Base-by-base conservation (phyloP, 1,140 invertebrate species). In the Frieseomelitta varia region DNA sequence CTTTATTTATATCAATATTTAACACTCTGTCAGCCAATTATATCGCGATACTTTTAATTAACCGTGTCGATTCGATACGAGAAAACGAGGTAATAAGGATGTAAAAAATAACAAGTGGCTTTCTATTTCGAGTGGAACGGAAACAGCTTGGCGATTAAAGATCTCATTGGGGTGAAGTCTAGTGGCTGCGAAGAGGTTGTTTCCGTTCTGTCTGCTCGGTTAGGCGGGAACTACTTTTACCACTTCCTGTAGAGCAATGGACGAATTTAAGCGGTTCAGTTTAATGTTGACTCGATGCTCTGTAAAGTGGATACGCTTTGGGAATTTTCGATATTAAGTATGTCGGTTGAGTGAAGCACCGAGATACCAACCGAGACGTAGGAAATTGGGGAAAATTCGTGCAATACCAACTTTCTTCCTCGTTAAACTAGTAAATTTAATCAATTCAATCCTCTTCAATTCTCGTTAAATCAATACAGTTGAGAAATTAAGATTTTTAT, bases 101-200 rank as follows among this genome's bases (percentile, higher is more conserved):
- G n/a, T n/a, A 47, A 53, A n/a, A n/a, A 51, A 47, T 21, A 71
- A 72, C 53, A 39, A 80, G 67, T 58, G 34, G 53, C 67, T 47
- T n/a, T 71, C 15, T 17, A 53, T 71, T 71, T 72, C 65, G 65
- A 79, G 67, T 51, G 17, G 55, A 27, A 72, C 19, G 4, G 27
- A 21, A 68, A 53, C 76, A 19, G 76, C 58, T n/a, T 27, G 30
- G 53, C 51, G 78, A n/a, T 69, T 47, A 56, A 79, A 71, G 65
- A 30, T 71, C 67, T 58, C 51, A 30, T 65, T 15, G 76, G 55
- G 56, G 34, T 8, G 24, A 55, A 56, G 51, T 58, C 53, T 11
- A 80, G 67, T 24, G 78, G 53, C 34, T 17, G 53, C 17, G n/a
- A 72, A 47, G 61, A 72, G 55, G 34, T 55, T 58, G 68, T 30